Percentiles rank a stretch among this genome's conserved stretches.
phyloP scores from a whole-genome alignment of 2,888 invertebrate species.

The Didymodactylos carnosus region DNA sequence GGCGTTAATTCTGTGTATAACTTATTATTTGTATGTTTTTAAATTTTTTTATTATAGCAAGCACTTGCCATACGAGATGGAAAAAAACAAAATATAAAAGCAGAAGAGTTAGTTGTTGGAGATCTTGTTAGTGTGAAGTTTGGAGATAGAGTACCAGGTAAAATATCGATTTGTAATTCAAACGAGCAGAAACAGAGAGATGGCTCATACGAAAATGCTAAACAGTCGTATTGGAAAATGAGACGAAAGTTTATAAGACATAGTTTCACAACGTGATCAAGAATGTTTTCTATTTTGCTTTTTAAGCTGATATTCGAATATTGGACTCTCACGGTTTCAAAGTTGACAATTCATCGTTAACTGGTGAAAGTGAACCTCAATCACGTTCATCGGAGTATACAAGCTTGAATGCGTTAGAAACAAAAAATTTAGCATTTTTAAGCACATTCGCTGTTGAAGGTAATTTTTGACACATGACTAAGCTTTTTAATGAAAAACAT shows the following conservation, averaged over 20 bases:
- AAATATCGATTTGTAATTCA: too few relatives aligned
- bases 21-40: slow-evolving; percentile 42
- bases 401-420: slow-evolving; percentile 51
- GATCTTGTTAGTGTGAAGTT: slow-evolving; percentile 14
- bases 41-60: slow-evolving; percentile 34
- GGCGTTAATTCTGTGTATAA: neutral
- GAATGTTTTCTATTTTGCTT: neutral
- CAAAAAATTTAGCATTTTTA: slow-evolving; percentile 58
- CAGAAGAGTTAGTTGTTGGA: slow-evolving; percentile 16
- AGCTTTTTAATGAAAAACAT: neutral
- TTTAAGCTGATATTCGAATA: slow-evolving; percentile 68
- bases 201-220: too few relatives aligned
- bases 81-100: slow-evolving; percentile 4
- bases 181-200: too few relatives aligned
- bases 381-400: slow-evolving; percentile 45
- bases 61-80: slow-evolving; percentile 19
- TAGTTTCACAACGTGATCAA: too few relatives aligned
- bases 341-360: slow-evolving; percentile 48
- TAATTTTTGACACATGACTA: too few relatives aligned
- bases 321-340: slow-evolving; percentile 87
- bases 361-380: slow-evolving; percentile 57
- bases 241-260: too few relatives aligned
- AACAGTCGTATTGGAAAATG: too few relatives aligned
- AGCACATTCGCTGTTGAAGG: slow-evolving; percentile 57
- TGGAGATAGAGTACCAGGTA: slow-evolving; percentile 15